Conservation (phyloP, 2,113 vertebrate species). For the Butastur rufipennis region DNA sequence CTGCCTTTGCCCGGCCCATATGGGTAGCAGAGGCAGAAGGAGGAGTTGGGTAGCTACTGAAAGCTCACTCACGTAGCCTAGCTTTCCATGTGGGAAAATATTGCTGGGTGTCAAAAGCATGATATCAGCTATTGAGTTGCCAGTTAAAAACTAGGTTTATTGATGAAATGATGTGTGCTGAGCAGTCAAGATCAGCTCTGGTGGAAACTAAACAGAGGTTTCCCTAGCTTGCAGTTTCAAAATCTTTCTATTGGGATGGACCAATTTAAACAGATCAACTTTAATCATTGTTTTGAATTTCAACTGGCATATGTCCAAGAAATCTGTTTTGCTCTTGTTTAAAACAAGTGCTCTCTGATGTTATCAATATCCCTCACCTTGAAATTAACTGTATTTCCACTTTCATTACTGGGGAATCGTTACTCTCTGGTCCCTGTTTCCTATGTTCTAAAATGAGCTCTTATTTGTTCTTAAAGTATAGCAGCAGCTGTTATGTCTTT, state of each 20-base stretch:
- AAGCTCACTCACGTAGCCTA: not conserved
- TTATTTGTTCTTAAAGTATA: not conserved
- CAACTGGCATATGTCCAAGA: not conserved
- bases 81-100: not conserved
- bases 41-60: not conserved
- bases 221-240: not conserved
- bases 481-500: not conserved
- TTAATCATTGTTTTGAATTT: not conserved
- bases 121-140: not conserved
- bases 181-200: not conserved
- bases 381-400: not conserved
- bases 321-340: not conserved
- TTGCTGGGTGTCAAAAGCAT: not conserved
- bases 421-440: not conserved
- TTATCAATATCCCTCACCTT: not conserved
- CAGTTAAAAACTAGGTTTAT: not conserved
- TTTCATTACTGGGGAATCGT: accelerated
- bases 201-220: not conserved
- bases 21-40: not conserved
- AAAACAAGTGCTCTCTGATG: not conserved
- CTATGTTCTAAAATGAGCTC: not conserved
- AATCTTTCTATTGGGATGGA: not conserved
- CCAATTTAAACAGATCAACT: not conserved
- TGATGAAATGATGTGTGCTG: not conserved
- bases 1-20: not conserved